Percentiles rank a stretch among this genome's conserved stretches.
Evolutionary conservation across 1,140 invertebrate genomes (phyloP).

Genomic region (Cotesia typhae): DNA sequence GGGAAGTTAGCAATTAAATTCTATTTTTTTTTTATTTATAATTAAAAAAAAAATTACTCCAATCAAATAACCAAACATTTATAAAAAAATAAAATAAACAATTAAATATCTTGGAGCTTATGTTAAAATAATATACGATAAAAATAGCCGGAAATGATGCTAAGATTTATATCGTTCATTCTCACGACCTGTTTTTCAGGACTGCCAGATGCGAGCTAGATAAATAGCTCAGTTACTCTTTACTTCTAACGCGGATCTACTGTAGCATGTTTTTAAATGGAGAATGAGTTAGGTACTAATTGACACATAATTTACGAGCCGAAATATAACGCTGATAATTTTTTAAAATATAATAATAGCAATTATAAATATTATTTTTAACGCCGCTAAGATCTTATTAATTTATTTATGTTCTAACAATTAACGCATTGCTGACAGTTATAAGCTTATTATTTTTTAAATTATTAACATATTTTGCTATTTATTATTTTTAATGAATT

Average conservation of each 20-base stretch:
- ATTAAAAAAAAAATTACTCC: background rate
- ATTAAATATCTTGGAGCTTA: too few species aligned
- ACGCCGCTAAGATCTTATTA: background rate
- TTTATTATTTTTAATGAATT: too few species aligned
- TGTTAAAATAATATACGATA: background rate
- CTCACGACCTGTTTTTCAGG: slow-evolving; percentile 53
- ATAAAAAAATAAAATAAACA: background rate
- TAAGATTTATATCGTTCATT: slow-evolving; percentile 22
- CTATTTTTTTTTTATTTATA: too few species aligned
- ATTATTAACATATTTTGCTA: background rate
- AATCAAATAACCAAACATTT: slow-evolving; percentile 1
- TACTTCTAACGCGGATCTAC: slow-evolving; percentile 57
- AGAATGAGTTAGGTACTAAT: slow-evolving; percentile 53
- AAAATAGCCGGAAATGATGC: background rate
- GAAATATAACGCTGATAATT: slow-evolving; percentile 13
- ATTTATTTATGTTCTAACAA: background rate
- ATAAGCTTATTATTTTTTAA: slow-evolving; percentile 4
- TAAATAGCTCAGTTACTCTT: slow-evolving; percentile 43
- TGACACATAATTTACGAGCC: slow-evolving; percentile 39
- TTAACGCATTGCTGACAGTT: slow-evolving; percentile 6
- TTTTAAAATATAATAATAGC: slow-evolving; percentile 15
- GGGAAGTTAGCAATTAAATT: too few species aligned
- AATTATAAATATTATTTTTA: background rate
- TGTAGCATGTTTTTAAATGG: slow-evolving; percentile 50
- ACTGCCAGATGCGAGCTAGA: slow-evolving; percentile 54